phyloP scores from a whole-genome alignment of 2,888 invertebrate species.

The Nemurella pictetii region DNA sequence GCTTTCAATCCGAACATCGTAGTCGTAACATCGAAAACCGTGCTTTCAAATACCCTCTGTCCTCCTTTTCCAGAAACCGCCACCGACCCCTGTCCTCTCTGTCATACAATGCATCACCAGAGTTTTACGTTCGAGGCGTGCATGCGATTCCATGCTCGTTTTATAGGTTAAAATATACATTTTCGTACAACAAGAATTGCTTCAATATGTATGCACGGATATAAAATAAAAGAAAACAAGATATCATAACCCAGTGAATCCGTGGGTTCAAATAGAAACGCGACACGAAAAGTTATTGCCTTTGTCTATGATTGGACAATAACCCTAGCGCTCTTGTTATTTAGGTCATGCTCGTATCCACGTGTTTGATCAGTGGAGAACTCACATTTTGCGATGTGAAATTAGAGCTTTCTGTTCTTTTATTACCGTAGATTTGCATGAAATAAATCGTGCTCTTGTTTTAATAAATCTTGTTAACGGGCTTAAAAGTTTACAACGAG shows the following conservation, averaged over 20 bases:
- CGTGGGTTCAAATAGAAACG: too few relatives aligned
- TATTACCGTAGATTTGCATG: neutral
- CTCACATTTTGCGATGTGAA: neutral
- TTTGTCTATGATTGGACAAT: neutral
- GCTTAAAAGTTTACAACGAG: neutral
- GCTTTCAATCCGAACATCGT: neutral
- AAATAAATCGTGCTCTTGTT: neutral
- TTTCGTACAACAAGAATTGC: neutral
- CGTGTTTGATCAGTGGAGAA: neutral
- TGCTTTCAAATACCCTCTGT: neutral
- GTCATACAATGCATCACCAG: neutral
- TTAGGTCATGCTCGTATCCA: neutral
- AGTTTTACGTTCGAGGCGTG: neutral
- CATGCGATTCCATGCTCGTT: neutral
- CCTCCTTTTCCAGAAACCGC: neutral
- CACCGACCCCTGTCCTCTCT: neutral
- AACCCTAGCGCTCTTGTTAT: neutral
- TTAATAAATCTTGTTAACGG: neutral
- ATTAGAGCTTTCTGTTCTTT: neutral
- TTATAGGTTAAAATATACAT: neutral
- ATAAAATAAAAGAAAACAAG: neutral
- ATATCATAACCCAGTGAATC: neutral
- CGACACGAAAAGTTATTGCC: neutral
- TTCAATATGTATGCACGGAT: neutral
- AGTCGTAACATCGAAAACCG: neutral